Conservation (phyloP, 2,113 vertebrate species). For the Callipepla squamata region DNA sequence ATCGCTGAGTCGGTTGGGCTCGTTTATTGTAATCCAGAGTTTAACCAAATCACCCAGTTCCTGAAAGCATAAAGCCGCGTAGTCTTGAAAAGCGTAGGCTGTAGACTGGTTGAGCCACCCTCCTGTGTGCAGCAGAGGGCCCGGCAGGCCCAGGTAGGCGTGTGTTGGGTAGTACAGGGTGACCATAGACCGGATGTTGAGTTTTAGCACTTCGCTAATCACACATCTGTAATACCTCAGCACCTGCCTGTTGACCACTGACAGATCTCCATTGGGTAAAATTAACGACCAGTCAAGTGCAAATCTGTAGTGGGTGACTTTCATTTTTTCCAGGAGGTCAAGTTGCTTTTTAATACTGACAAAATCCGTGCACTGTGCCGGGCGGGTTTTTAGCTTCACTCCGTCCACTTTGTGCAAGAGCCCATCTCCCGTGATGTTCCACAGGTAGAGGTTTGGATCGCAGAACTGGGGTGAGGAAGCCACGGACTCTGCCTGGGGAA, state of each 20-base stretch:
- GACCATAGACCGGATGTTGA: constrained; percentile 80
- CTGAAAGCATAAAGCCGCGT: constrained; percentile 87
- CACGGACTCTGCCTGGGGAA: constrained; percentile 82
- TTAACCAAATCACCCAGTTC: constrained; percentile 87
- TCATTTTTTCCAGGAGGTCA: constrained; percentile 81
- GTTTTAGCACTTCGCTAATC: constrained; percentile 83
- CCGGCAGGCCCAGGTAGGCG: constrained; percentile 82
- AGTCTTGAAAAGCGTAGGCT: constrained; percentile 83
- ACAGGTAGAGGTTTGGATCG: constrained; percentile 89
- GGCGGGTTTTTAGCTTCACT: constrained; percentile 83
- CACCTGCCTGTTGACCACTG: constrained; percentile 80
- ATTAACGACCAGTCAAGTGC: constrained; percentile 93
- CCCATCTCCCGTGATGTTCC: constrained; percentile 91
- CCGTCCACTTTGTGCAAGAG: constrained; percentile 82
- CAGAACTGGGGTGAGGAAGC: constrained; percentile 93
- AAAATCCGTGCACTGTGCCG: constrained; percentile 90
- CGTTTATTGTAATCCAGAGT: constrained; percentile 95
- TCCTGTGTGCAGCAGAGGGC: constrained; percentile 77
- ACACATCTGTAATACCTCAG: constrained; percentile 91
- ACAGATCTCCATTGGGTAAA: constrained; percentile 84
- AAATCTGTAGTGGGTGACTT: constrained; percentile 90
- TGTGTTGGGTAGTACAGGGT: constrained; percentile 90
- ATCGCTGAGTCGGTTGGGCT: constrained; percentile 89
- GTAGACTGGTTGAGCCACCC: constrained; percentile 90
- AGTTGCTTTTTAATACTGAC: constrained; percentile 86